These are phyloP conservation scores for Bolinopsis microptera DNA, from an alignment of 37 sponge, comb jelly and placozoan genomes.

Conservation along the genomic window DNA sequence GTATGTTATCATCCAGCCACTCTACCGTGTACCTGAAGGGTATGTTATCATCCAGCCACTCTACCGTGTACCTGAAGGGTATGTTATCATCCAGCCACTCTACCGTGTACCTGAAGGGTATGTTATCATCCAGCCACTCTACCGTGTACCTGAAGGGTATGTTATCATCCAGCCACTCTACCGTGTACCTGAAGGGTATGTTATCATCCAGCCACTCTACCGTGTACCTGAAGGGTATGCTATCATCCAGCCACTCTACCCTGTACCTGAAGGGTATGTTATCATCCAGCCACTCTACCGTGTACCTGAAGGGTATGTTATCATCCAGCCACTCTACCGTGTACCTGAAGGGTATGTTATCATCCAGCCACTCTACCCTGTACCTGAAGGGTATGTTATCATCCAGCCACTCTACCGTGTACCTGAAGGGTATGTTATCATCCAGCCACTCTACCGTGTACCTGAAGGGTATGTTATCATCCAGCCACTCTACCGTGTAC, in stretches of 20 bases:
- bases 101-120: not conserved
- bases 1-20: not conserved
- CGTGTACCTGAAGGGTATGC: not conserved
- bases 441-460: not conserved
- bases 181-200: not conserved
- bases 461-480: not conserved
- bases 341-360: not conserved
- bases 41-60: not conserved
- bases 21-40: not conserved
- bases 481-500: not conserved
- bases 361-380: not conserved
- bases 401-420: not conserved
- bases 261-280: not conserved
- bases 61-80: not conserved
- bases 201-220: not conserved
- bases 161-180: not conserved
- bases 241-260: not conserved
- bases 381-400: not conserved
- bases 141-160: not conserved
- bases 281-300: too few species aligned
- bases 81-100: not conserved
- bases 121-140: not conserved
- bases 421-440: not conserved
- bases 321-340: not conserved
- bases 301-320: too few species aligned